These are phyloP conservation scores for Synaphobranchus kaupii DNA, from an alignment of 2,797 vertebrate species.

Conservation along the genomic window DNA sequence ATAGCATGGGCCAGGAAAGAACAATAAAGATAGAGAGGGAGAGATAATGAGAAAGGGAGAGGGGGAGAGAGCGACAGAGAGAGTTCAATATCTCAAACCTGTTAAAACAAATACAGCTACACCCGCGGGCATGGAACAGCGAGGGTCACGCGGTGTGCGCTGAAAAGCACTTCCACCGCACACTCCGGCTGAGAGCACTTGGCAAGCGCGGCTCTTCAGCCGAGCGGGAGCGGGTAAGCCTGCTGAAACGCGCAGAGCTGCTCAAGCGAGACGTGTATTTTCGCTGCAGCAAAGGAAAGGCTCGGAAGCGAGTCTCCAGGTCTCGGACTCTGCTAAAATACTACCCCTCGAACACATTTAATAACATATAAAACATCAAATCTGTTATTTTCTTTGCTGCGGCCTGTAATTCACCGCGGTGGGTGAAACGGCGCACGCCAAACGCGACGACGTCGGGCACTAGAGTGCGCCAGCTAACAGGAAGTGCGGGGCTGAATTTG, in stretches of 20 bases:
- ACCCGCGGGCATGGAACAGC: not conserved
- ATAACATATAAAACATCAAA: not conserved
- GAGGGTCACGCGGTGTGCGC: not conserved
- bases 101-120: not conserved
- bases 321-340: not conserved
- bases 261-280: not conserved
- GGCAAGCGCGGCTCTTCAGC: not conserved
- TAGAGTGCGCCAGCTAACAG: not conserved
- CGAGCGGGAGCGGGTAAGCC: not conserved
- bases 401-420: not conserved
- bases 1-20: slow-evolving; percentile 14
- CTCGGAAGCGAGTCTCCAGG: no score
- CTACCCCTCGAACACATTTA: not conserved
- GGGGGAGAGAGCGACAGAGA: not conserved
- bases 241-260: not conserved
- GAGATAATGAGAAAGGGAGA: slow-evolving; percentile 60
- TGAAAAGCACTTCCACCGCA: not conserved
- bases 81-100: not conserved
- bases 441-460: not conserved
- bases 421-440: not conserved
- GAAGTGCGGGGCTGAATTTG: not conserved
- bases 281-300: not conserved
- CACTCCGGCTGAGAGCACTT: not conserved
- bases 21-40: slow-evolving; percentile 37
- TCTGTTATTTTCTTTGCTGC: not conserved